Base-by-base conservation (phyloP, 2,797 vertebrate genomes). In the Hyperoplus immaculatus region DNA sequence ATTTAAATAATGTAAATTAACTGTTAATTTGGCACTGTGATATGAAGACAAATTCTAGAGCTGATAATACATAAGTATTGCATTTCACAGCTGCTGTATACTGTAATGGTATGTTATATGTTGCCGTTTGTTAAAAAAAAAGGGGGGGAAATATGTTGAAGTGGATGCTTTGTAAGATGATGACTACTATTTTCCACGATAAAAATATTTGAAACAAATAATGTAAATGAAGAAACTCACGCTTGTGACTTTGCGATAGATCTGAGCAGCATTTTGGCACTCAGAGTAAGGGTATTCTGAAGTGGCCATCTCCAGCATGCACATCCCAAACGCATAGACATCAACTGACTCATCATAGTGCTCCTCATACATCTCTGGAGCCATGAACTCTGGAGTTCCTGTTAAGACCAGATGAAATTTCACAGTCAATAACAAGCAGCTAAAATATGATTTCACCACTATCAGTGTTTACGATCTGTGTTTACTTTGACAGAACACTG, bases 191-290 rank as follows among this genome's bases (percentile, higher is more conserved):
- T 29, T 29, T 29, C 29, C 29, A 29, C 29, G 29, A 29, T 29
- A 29, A 29, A 29, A 29, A 29, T 29, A 29, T 29, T 29, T 29
- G 29, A 29, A 29, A 29, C 3, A 29, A 29, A 29, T 54, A 21
- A 11, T 54, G n/a, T 18, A 16, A 13, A 41, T 8, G 16, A 43
- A 68, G 69, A 75, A 74, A 95, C 97, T 86, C 94, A 98, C 97
- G n/a, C 97, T 98, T 86, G 98, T 99, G 90, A 99, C 98, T 96
- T 98, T 98, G 87, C 97, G 97, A 92, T 98, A 99, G 94, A 99
- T 99, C 89, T 99, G 97, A 58, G 98, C 98, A 21, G 98, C 97
- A 76, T 99, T 99, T 87, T 98, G 97, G 86, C 98, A 98, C 90
- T 99, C 97, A 8, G 97, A 97, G 92, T 99, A 99, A 6, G 98